These are phyloP conservation scores for Megalopta genalis DNA, from an alignment of 1,140 invertebrate species.

Conservation along the genomic window DNA sequence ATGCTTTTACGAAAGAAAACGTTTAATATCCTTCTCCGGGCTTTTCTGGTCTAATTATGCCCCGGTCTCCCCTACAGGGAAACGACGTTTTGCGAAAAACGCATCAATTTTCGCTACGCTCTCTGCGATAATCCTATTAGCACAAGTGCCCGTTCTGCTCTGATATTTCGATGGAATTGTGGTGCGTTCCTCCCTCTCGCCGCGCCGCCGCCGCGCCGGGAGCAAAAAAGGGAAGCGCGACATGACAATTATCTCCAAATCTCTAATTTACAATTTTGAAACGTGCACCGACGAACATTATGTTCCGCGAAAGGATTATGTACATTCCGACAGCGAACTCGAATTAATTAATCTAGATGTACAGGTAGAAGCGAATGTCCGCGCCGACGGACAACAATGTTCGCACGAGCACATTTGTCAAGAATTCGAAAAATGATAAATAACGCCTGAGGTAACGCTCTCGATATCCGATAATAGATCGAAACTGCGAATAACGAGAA, in stretches of 20 bases:
- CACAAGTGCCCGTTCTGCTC: not conserved
- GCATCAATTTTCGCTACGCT: conserved; percentile 1
- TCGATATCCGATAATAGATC: too few species aligned
- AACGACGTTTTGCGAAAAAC: conserved; percentile 18
- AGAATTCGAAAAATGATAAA: too few species aligned
- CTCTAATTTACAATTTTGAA: conserved; percentile 58
- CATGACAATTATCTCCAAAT: conserved; percentile 53
- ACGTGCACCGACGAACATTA: conserved; percentile 48
- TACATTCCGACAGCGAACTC: conserved; percentile 57
- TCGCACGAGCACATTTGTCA: too few species aligned
- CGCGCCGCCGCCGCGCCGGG: not conserved
- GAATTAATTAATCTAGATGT: conserved; percentile 65
- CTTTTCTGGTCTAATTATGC: too few species aligned
- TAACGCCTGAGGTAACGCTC: too few species aligned
- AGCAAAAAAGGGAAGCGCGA: not conserved
- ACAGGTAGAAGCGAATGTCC: conserved; percentile 44
- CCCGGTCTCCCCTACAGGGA: too few species aligned
- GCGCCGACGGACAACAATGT: not conserved
- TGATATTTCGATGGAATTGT: conserved; percentile 38
- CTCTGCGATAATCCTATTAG: conserved; percentile 20
- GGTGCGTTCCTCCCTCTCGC: not conserved
- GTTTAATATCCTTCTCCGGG: too few species aligned
- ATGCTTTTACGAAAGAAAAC: too few species aligned
- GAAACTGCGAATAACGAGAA: too few species aligned
- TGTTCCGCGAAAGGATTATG: conserved; percentile 58